phyloP scores from a whole-genome alignment of 2,888 invertebrate genomes.

The Andricus quercusramuli region DNA sequence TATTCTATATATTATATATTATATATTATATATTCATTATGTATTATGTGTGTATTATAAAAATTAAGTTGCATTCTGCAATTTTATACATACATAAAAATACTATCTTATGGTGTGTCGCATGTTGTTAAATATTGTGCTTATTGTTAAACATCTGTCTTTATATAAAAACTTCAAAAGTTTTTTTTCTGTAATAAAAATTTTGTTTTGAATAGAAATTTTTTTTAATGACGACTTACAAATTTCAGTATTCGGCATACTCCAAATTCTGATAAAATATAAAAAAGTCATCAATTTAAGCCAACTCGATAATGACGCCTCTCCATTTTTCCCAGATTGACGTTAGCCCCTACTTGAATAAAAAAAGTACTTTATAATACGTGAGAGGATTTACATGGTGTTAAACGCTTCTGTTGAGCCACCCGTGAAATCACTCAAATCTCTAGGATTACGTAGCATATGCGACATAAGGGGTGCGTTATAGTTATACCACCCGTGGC shows the following conservation, averaged over 20 bases:
- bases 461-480: slow-evolving; percentile 55
- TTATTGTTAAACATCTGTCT: too few species aligned
- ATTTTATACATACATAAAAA: too few species aligned
- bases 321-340: slow-evolving; percentile 36
- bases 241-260: neutral
- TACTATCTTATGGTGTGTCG: too few species aligned
- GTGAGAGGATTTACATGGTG: slow-evolving; percentile 39
- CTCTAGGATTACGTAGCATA: slow-evolving; percentile 55
- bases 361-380: slow-evolving; percentile 17
- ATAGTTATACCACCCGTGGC: slow-evolving; percentile 55
- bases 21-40: too few species aligned
- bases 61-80: too few species aligned
- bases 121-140: too few species aligned
- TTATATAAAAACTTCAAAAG: too few species aligned
- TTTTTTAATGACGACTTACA: neutral
- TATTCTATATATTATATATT: too few species aligned
- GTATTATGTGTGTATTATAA: too few species aligned
- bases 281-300: slow-evolving; percentile 34
- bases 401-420: slow-evolving; percentile 32
- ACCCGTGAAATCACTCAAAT: slow-evolving; percentile 38
- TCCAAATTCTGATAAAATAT: neutral
- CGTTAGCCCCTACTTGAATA: neutral
- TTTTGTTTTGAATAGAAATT: neutral
- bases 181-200: too few species aligned
- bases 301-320: slow-evolving; percentile 24